A percentile compares a stretch with the other conserved stretches of the same genome.
These are phyloP conservation scores for Zaprionus capensis DNA, from an alignment of 1,140 invertebrate genomes.

Conservation along the genomic window DNA sequence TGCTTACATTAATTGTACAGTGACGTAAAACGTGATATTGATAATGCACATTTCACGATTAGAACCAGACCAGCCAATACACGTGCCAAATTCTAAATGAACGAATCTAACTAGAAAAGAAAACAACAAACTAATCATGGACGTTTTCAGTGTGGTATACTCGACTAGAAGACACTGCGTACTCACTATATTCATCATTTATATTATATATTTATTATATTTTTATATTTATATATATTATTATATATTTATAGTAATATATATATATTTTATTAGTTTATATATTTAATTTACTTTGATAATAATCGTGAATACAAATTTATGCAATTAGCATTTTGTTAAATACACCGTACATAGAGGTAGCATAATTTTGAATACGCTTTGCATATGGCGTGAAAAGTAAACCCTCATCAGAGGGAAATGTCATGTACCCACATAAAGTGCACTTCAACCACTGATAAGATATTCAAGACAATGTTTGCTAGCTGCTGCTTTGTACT, in stretches of 20 bases:
- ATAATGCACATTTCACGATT: slow-evolving; percentile 21
- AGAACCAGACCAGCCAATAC: slow-evolving; percentile 19
- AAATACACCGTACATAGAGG: neutral
- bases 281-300: no score
- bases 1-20: slow-evolving; percentile 15
- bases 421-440: slow-evolving; percentile 41
- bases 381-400: slow-evolving; percentile 26
- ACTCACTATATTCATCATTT: neutral
- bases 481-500: slow-evolving; percentile 23
- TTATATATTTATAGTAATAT: no score
- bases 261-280: no score
- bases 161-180: neutral
- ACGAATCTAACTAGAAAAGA: neutral
- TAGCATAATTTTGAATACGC: slow-evolving; percentile 23
- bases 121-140: neutral
- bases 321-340: neutral
- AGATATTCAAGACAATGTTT: slow-evolving; percentile 39
- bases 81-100: slow-evolving; percentile 19
- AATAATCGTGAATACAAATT: neutral
- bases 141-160: neutral
- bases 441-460: slow-evolving; percentile 35
- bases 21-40: slow-evolving; percentile 32
- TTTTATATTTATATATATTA: no score
- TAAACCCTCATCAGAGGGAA: slow-evolving; percentile 28
- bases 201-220: no score